These are phyloP conservation scores for Leucoraja erinaceus DNA, from an alignment of 2,113 vertebrate species.

Conservation along the genomic window DNA sequence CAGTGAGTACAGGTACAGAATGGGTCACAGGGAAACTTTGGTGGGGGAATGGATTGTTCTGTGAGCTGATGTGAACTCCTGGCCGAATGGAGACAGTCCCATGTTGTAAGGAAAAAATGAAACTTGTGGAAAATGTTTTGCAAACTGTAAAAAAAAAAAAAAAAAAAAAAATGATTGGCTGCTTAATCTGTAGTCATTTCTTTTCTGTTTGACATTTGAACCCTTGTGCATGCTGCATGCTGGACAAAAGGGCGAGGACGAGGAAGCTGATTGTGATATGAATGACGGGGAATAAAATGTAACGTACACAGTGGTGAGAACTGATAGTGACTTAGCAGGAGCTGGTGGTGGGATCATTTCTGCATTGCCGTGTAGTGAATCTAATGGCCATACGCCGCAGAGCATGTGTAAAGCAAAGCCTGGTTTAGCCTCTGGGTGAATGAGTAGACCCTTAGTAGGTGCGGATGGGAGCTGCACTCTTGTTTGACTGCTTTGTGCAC, in stretches of 20 bases:
- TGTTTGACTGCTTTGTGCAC: not conserved
- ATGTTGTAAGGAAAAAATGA: too few relatives aligned
- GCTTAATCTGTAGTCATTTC: not conserved
- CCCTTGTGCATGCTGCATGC: conserved; percentile 31
- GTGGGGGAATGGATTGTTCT: too few relatives aligned
- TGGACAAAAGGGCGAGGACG: conserved; percentile 27
- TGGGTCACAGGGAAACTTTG: too few relatives aligned
- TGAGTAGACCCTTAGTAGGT: not conserved
- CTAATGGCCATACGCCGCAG: not conserved
- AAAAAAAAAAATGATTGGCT: not conserved
- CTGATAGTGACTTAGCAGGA: not conserved
- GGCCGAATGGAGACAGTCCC: too few relatives aligned
- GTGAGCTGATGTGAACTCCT: too few relatives aligned
- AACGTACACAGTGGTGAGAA: conserved; percentile 26
- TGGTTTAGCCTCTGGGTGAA: conserved; percentile 6
- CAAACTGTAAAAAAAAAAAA: too few relatives aligned
- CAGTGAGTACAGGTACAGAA: too few relatives aligned
- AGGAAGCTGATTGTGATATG: conserved; percentile 32
- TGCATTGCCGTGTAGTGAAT: not conserved
- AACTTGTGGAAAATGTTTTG: not conserved
- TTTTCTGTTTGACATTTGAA: conserved; percentile 32
- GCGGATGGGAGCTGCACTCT: not conserved
- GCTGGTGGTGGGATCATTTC: not conserved
- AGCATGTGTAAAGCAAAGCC: not conserved
- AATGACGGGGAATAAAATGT: conserved; percentile 34